Evolutionary conservation across 2,113 vertebrate species (phyloP).

Genomic region (Podarcis raffonei): DNA sequence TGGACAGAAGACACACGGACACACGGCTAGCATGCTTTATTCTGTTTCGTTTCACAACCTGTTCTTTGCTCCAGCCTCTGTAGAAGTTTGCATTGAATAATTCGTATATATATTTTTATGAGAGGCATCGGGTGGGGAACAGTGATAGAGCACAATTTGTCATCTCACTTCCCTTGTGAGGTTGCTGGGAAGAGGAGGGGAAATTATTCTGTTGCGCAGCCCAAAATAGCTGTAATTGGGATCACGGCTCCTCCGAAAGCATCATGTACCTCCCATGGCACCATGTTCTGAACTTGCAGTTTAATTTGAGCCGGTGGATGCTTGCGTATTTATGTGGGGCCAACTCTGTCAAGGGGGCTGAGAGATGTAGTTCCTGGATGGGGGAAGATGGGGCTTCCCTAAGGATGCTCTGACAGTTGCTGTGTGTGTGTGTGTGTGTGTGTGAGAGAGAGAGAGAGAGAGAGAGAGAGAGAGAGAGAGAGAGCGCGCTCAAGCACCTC

Average conservation of each 20-base stretch:
- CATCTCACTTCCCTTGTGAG: rapidly evolving
- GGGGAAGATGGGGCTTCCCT: background rate
- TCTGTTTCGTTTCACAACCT: background rate
- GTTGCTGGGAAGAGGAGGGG: background rate
- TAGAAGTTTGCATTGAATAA: background rate
- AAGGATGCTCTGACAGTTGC: background rate
- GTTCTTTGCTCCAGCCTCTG: background rate
- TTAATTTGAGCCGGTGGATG: background rate
- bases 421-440: too few relatives aligned
- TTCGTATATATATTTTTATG: background rate
- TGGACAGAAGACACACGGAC: background rate
- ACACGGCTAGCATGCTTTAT: background rate
- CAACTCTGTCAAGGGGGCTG: background rate
- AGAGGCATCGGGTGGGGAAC: background rate
- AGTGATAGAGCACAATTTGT: slow-evolving; percentile 25
- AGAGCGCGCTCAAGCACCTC: too few relatives aligned
- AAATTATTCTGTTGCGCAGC: background rate
- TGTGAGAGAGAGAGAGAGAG: too few relatives aligned
- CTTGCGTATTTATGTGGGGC: rapidly evolving
- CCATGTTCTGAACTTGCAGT: background rate
- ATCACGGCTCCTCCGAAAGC: background rate
- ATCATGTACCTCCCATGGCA: rapidly evolving
- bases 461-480: too few relatives aligned
- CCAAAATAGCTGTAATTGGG: background rate
- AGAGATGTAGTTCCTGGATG: background rate